Evolutionary conservation across 1,140 invertebrate species (phyloP).

Genomic region (Argopecten irradians): DNA sequence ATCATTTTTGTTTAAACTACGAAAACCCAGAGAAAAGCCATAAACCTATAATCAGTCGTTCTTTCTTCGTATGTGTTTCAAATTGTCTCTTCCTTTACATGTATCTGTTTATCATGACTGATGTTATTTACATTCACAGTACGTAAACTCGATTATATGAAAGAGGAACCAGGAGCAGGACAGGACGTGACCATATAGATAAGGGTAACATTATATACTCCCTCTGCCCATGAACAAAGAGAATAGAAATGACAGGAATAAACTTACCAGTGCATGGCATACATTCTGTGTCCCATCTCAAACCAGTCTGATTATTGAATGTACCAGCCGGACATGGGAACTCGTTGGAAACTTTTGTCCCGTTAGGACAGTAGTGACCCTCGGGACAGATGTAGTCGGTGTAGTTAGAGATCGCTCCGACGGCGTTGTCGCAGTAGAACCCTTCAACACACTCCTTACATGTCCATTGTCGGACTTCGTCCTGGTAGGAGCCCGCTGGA

Average conservation of each 20-base stretch:
- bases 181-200: neutral
- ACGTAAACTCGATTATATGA: too few species aligned
- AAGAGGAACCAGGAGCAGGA: too few species aligned
- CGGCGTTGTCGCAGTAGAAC: slow-evolving; percentile 71
- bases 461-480: slow-evolving; percentile 56
- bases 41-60: too few species aligned
- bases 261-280: slow-evolving; percentile 64
- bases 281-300: slow-evolving; percentile 62
- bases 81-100: too few species aligned
- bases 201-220: neutral
- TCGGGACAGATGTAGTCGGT: slow-evolving; percentile 65
- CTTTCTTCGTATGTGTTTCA: too few species aligned
- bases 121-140: too few species aligned
- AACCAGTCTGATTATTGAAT: slow-evolving; percentile 68
- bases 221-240: neutral
- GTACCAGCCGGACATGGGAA: slow-evolving; percentile 70
- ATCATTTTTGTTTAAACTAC: too few species aligned
- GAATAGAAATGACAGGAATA: neutral
- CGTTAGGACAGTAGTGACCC: slow-evolving; percentile 71
- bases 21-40: too few species aligned
- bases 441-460: slow-evolving; percentile 69
- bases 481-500: slow-evolving; percentile 69
- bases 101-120: too few species aligned
- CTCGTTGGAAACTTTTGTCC: slow-evolving; percentile 61
- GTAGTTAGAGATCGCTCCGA: slow-evolving; percentile 66